Evolutionary conservation across 2,888 invertebrate genomes (phyloP), one percentile per base, ranked within the genome.

Genomic region (Anarsia innoxiella): DNA sequence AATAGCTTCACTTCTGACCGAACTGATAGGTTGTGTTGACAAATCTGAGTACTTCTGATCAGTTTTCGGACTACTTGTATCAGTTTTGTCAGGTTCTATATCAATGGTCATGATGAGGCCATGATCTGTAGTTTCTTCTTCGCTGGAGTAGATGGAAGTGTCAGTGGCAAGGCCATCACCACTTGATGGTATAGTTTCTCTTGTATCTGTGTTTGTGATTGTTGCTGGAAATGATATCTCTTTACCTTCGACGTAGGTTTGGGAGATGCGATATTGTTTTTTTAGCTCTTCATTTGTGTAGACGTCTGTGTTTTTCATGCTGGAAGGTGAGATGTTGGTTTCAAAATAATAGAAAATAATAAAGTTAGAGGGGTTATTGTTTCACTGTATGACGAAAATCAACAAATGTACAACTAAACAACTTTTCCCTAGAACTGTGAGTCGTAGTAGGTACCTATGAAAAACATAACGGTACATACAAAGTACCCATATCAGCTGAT

Each of bases 171-270:
- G 33, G 1, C 57, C 64, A 27, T 68, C 63, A 1, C 44, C 39
- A 6, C 49, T 57, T 1, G 53, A 43, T 11, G 46, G 51, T 9
- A 37, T 35, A 12, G 45, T 33, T 10, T 56, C 56, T n/a, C 56
- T 61, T 0, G 53, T 52, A 4, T 73, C 68, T 9, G 56, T 36
- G 31, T 70, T 69, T 0, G 60, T 59, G 0, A 54, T 51, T 2
- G 50, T 46, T 1, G 53, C 53, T 1, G 74, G 69, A 12, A 82
- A 82, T 0, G 64, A 47, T 1, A 83, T 79, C 53, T 83, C 82
- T 42, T 71, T 80, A 0, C 83, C 83, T 66, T 84, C 84, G 0
- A 83, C 80, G 26, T 80, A 80, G 0, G 74, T 77, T 53, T 83
- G 83, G 0, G 79, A 82, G 40, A 83, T 82, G 35, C 83, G 59